A percentile compares a stretch with the other conserved stretches of the same genome.
These are phyloP conservation scores for Habropoda laboriosa DNA, from an alignment of 1,140 invertebrate species.

Conservation along the genomic window DNA sequence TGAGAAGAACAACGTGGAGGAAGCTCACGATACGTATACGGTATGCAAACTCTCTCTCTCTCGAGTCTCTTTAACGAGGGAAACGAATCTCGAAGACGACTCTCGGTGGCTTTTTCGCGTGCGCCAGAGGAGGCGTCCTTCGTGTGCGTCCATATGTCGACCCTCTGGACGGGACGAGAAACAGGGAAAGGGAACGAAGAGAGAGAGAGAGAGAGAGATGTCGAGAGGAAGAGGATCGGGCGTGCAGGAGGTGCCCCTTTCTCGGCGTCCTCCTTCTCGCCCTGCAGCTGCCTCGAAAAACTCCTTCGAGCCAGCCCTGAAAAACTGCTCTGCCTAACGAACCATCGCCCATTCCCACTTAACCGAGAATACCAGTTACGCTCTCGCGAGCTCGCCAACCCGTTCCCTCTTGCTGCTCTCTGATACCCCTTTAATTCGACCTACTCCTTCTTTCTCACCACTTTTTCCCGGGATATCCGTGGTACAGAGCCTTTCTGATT, in stretches of 20 bases:
- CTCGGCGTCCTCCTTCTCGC: constrained; percentile 44
- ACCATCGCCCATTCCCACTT: constrained; percentile 76
- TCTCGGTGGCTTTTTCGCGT: constrained; percentile 69
- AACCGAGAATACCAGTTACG: constrained; percentile 72
- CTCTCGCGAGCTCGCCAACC: constrained; percentile 58
- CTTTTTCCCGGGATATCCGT: neutral
- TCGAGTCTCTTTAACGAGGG: constrained; percentile 80
- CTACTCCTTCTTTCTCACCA: neutral
- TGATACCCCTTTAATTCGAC: neutral
- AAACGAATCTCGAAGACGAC: constrained; percentile 78
- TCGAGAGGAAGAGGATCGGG: constrained; percentile 36
- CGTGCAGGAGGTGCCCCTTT: constrained; percentile 40
- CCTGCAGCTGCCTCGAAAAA: constrained; percentile 71
- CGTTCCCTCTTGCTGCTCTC: constrained; percentile 35
- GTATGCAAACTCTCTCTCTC: constrained; percentile 77
- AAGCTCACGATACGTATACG: constrained; percentile 38
- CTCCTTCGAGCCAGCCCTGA: constrained; percentile 67
- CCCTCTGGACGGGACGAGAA: constrained; percentile 22
- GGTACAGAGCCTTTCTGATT: neutral
- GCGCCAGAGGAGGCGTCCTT: constrained; percentile 55
- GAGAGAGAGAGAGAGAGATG: no score
- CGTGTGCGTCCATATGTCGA: constrained; percentile 71
- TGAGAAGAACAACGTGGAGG: neutral
- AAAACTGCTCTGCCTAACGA: constrained; percentile 79
- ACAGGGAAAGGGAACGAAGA: constrained; percentile 7